phyloP scores from a whole-genome alignment of 2,797 vertebrate species.

The Macroramphosus scolopax region DNA sequence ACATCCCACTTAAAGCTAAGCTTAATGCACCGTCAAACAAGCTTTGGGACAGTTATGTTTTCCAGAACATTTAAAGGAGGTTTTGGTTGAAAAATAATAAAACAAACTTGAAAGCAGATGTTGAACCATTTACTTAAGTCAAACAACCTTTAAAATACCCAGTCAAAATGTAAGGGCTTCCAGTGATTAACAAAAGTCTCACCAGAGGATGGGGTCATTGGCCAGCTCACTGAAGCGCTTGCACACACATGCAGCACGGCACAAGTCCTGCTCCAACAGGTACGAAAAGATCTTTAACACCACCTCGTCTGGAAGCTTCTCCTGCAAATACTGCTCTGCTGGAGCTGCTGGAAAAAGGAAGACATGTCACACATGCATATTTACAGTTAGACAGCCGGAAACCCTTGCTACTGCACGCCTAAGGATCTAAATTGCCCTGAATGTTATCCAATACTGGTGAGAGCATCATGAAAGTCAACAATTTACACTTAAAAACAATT shows the following conservation, averaged over 20 bases:
- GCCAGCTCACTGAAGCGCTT: constrained; percentile 98
- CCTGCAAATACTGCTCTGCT: constrained; percentile 98
- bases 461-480: no score
- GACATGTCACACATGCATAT: constrained; percentile 18
- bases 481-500: no score
- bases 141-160: no score
- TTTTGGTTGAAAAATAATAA: constrained; percentile 12
- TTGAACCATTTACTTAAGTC: neutral
- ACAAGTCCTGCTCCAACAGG: constrained; percentile 97
- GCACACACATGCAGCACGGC: constrained; percentile 97
- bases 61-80: no score
- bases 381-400: constrained; percentile 21
- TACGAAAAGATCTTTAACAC: constrained; percentile 99
- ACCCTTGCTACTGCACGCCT: constrained; percentile 4
- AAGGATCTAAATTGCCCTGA: no score
- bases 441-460: no score
- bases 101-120: neutral
- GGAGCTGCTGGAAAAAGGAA: constrained; percentile 84
- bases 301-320: constrained; percentile 98
- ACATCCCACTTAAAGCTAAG: no score
- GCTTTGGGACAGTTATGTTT: no score
- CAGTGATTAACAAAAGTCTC: constrained; percentile 59
- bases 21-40: no score
- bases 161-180: neutral
- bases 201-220: constrained; percentile 99